Evolutionary conservation across 37 sponge, comb jelly and placozoan genomes (phyloP).

Genomic region (Eunapius fragilis): DNA sequence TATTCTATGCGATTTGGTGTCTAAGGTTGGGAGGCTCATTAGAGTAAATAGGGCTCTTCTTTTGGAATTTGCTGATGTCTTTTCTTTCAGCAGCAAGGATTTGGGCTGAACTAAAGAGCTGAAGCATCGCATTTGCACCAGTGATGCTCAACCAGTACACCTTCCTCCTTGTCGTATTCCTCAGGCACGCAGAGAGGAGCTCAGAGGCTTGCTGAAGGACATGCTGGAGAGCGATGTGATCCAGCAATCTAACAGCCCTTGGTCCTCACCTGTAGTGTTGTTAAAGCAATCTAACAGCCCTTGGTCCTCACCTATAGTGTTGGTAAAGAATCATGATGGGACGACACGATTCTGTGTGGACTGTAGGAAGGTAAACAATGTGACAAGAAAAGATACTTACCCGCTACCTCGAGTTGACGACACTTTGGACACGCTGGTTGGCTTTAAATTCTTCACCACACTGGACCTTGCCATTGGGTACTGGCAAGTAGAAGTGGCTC

Average conservation of each 20-base stretch:
- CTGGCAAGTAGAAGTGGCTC: background rate
- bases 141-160: slow-evolving; percentile 5
- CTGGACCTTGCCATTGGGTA: background rate
- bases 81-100: background rate
- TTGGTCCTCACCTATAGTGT: slow-evolving; percentile 21
- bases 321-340: background rate
- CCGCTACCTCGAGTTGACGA: background rate
- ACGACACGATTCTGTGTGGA: background rate
- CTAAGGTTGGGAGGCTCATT: too few species aligned
- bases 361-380: background rate
- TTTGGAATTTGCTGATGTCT: too few species aligned
- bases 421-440: background rate
- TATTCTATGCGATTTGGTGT: background rate
- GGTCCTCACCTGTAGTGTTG: slow-evolving; percentile 14
- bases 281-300: background rate
- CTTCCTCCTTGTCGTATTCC: background rate
- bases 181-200: background rate
- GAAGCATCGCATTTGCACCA: background rate
- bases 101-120: background rate
- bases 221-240: background rate
- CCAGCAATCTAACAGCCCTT: slow-evolving; percentile 6
- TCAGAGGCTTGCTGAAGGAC: background rate
- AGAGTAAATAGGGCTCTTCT: too few species aligned
- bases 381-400: background rate
- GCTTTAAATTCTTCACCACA: background rate